Evolutionary conservation across 2,113 vertebrate genomes (phyloP).

Genomic region (Pithys albifrons): DNA sequence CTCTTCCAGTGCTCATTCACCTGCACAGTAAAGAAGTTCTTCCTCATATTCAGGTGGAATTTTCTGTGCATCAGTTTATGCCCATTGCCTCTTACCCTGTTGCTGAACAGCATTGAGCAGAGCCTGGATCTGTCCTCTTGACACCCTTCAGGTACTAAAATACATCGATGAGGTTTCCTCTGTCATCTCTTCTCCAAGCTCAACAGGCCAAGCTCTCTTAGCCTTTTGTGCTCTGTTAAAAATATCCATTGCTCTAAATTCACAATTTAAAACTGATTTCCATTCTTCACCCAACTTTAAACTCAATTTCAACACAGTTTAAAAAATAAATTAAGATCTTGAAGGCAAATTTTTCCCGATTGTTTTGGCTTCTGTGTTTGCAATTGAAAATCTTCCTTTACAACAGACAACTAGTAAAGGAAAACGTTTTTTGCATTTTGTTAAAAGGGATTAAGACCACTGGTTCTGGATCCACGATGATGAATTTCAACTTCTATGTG

Average conservation of each 20-base stretch:
- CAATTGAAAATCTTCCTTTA: not conserved
- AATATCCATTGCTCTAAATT: not conserved
- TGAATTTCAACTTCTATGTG: slow-evolving; percentile 78
- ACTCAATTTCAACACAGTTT: not conserved
- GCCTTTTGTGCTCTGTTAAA: not conserved
- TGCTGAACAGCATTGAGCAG: accelerated
- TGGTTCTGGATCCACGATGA: slow-evolving; percentile 74
- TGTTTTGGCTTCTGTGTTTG: not conserved
- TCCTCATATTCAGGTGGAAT: not conserved
- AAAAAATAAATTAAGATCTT: not conserved
- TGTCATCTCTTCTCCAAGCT: not conserved
- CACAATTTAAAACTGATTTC: not conserved
- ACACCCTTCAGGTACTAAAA: accelerated
- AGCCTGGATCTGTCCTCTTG: not conserved
- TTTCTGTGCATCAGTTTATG: not conserved
- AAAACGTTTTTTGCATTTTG: not conserved
- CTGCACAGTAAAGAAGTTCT: not conserved
- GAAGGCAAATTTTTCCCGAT: not conserved
- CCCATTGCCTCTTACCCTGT: not conserved
- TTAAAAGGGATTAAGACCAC: slow-evolving; percentile 80
- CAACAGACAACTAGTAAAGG: not conserved
- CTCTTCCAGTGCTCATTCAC: not conserved
- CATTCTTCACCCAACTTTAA: not conserved
- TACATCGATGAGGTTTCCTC: not conserved
- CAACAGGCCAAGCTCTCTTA: not conserved